A percentile compares a stretch with the other conserved stretches of the same genome.
These are phyloP conservation scores for Rhopalosiphum nymphaeae DNA, from an alignment of 2,888 invertebrate species.

Conservation along the genomic window DNA sequence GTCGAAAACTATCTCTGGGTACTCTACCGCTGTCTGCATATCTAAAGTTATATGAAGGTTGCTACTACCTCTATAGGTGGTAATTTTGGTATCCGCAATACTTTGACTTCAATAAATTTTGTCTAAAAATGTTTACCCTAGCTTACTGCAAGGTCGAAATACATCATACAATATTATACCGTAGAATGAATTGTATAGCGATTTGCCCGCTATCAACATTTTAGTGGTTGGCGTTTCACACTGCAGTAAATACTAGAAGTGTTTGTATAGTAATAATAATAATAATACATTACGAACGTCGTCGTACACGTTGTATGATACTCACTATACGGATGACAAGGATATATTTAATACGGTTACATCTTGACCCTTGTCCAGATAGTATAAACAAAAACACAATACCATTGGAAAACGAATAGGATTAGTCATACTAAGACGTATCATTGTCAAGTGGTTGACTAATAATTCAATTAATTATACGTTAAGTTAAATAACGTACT, in stretches of 20 bases:
- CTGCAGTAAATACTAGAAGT: not conserved
- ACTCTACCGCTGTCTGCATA: not conserved
- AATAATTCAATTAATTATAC: not conserved
- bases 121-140: not conserved
- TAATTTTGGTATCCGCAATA: not conserved
- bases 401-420: not conserved
- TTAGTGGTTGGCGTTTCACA: not conserved
- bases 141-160: not conserved
- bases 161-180: not conserved
- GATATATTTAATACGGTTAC: not conserved
- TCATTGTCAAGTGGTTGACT: not conserved
- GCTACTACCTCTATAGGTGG: not conserved
- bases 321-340: not conserved
- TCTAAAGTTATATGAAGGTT: not conserved
- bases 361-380: not conserved
- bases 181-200: not conserved
- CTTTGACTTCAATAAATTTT: not conserved
- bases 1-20: not conserved
- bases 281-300: not conserved
- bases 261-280: not conserved
- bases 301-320: not conserved
- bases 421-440: not conserved
- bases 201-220: not conserved
- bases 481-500: not conserved
- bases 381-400: not conserved